These are phyloP conservation scores for Oxytorus armatus DNA, from an alignment of 2,888 invertebrate species.

Conservation along the genomic window DNA sequence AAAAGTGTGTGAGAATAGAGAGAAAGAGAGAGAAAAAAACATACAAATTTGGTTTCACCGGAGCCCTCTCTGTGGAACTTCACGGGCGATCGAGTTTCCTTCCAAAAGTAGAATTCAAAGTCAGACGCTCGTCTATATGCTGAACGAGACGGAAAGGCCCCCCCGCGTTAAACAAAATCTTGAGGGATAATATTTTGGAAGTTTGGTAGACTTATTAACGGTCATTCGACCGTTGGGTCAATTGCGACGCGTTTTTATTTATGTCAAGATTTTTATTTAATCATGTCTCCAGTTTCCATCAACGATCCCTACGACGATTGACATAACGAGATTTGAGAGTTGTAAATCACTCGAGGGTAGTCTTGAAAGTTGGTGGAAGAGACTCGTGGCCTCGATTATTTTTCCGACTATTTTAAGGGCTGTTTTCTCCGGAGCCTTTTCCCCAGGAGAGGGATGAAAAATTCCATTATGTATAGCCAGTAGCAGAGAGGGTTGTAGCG, in stretches of 20 bases:
- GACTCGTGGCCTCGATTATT: slow-evolving; percentile 37
- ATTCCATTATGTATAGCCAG: slow-evolving; percentile 1
- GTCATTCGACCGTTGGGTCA: too few relatives aligned
- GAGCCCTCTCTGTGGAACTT: slow-evolving; percentile 1
- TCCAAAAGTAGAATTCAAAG: slow-evolving; percentile 50
- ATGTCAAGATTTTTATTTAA: slow-evolving; percentile 24
- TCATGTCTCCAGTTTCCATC: slow-evolving; percentile 25
- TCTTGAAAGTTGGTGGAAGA: not conserved
- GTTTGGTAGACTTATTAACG: too few relatives aligned
- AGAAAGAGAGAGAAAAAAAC: not conserved
- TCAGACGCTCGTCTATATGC: not conserved
- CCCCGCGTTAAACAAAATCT: slow-evolving; percentile 1
- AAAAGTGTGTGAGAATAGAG: too few relatives aligned
- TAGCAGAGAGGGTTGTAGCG: slow-evolving; percentile 24
- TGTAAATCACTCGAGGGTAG: slow-evolving; percentile 28
- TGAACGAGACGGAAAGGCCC: slow-evolving; percentile 1
- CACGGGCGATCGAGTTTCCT: slow-evolving; percentile 60
- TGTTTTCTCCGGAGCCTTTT: slow-evolving; percentile 22
- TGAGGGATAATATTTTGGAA: too few relatives aligned
- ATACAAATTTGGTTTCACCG: slow-evolving; percentile 30
- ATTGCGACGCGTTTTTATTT: not conserved
- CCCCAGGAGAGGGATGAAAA: slow-evolving; percentile 52
- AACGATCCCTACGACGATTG: slow-evolving; percentile 32
- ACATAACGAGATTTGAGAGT: slow-evolving; percentile 53
- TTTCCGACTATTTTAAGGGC: slow-evolving; percentile 54